Percentiles rank a stretch among this genome's conserved stretches.
Evolutionary conservation across 1,140 invertebrate genomes (phyloP).

Genomic region (Drosophila pandora): DNA sequence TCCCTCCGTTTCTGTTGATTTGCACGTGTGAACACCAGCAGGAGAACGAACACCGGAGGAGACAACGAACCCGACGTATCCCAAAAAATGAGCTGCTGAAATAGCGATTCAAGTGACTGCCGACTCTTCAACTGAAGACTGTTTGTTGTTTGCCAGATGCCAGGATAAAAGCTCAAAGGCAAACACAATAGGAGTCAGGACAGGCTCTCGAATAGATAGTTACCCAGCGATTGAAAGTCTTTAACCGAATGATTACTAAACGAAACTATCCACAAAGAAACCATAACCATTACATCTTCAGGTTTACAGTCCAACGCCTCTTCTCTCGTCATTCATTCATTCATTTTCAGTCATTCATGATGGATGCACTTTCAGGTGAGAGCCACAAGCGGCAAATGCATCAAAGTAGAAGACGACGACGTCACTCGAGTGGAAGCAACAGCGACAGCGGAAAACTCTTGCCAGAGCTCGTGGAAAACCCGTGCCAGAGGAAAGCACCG

Average conservation of each 20-base stretch:
- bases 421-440: conserved; percentile 57
- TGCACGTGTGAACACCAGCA: conserved; percentile 73
- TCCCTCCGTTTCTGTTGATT: conserved; percentile 45
- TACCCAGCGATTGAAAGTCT: neutral
- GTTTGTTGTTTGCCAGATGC: conserved; percentile 59
- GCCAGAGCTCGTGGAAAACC: conserved; percentile 36
- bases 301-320: conserved; percentile 80
- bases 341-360: conserved; percentile 69
- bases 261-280: neutral
- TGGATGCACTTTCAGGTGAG: conserved; percentile 59
- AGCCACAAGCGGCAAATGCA: conserved; percentile 75
- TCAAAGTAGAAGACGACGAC: conserved; percentile 65
- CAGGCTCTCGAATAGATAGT: neutral
- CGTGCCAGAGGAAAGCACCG: conserved; percentile 27
- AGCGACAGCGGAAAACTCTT: conserved; percentile 18
- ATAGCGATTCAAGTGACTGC: conserved; percentile 80
- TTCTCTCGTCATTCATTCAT: conserved; percentile 27
- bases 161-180: conserved; percentile 69
- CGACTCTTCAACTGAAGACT: conserved; percentile 34
- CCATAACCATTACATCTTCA: conserved; percentile 33
- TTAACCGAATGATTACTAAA: neutral
- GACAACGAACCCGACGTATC: conserved; percentile 3
- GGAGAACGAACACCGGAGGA: conserved; percentile 14
- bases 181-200: conserved; percentile 30
- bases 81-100: conserved; percentile 74